Evolutionary conservation across 2,888 invertebrate species (phyloP).

Genomic region (Isoperla grammatica): DNA sequence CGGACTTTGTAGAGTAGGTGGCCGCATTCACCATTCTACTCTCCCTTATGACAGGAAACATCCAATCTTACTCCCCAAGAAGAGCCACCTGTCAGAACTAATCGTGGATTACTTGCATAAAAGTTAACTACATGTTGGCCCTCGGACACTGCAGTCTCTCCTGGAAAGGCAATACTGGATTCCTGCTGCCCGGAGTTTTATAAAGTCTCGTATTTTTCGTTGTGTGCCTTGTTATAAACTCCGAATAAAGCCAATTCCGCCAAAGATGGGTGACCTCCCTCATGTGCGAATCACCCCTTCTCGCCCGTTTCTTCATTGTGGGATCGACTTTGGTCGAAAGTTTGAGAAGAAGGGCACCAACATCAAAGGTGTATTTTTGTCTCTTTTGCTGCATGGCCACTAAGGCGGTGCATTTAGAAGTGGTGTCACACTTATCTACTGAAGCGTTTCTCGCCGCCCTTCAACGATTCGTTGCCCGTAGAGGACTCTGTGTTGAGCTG

Average conservation of each 20-base stretch:
- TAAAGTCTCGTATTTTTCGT: slow-evolving; percentile 12
- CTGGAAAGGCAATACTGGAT: background rate
- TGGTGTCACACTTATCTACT: slow-evolving; percentile 35
- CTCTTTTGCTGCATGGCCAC: slow-evolving; percentile 36
- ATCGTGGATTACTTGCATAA: background rate
- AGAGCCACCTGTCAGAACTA: background rate
- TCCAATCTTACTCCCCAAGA: slow-evolving; percentile 15
- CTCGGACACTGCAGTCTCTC: background rate
- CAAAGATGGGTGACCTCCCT: slow-evolving; percentile 30
- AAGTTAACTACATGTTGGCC: background rate
- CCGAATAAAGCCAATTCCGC: slow-evolving; percentile 12
- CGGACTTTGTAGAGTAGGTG: slow-evolving; percentile 8
- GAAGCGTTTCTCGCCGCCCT: slow-evolving; percentile 37
- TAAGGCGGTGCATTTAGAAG: slow-evolving; percentile 38
- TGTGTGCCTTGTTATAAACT: slow-evolving; percentile 25
- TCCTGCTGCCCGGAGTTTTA: background rate
- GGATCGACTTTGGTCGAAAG: slow-evolving; percentile 14
- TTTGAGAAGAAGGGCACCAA: slow-evolving; percentile 25
- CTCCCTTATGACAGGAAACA: slow-evolving; percentile 10
- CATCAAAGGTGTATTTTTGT: slow-evolving; percentile 34
- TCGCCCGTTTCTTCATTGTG: slow-evolving; percentile 20
- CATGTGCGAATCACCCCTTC: slow-evolving; percentile 19
- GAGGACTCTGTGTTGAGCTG: slow-evolving; percentile 35
- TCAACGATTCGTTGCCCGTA: slow-evolving; percentile 35
- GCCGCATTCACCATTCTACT: slow-evolving; percentile 8